Base-by-base conservation (phyloP, 2,888 invertebrate species). In the Apantesis nais region DNA sequence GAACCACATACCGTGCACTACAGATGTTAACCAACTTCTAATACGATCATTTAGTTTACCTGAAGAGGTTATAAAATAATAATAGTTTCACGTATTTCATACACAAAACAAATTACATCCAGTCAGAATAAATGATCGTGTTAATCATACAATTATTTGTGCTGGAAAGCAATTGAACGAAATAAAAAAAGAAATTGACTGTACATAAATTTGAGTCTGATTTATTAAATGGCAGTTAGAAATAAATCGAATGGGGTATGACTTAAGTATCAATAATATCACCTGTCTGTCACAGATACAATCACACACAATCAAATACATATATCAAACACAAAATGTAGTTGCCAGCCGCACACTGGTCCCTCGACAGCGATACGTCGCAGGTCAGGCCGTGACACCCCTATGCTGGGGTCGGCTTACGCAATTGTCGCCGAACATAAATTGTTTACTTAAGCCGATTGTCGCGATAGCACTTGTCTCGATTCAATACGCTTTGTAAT, bases 371-470 rank as follows among this genome's bases (percentile, higher is more conserved):
- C 48, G n/a, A 48, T 22, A 4, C 34, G 65, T 31, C 34, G 34
- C 0, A 19, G 58, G 44, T 41, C 67, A 22, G 29, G 44, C 67
- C 9, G 67, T 44, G 73, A 4, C 76, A 76, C 14, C 80, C 78
- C 76, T 73, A 11, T n/a, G 55, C 22, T 37, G 11, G 62, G 60
- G 25, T 22, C 44, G 76, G 76, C 73, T 76, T 73, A 76, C 58
- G 60, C 63, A 63, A 67, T 68, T 68, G 73, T 80, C 74, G 71
- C 63, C 55, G 68, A 75, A 76, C 67, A 75, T 75, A 71, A 79
- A 77, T 71, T 75, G 75, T 77, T 75, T n/a, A 66, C 48, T 68
- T 70, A 74, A 73, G 72, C 67, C 62, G 71, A 44, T 68, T 63
- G 60, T n/a, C 73, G 66, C 44, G 44, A 16, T 16, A 64, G 66